These are phyloP conservation scores for Melanocharis versteri DNA, from an alignment of 2,113 vertebrate species.

Conservation along the genomic window DNA sequence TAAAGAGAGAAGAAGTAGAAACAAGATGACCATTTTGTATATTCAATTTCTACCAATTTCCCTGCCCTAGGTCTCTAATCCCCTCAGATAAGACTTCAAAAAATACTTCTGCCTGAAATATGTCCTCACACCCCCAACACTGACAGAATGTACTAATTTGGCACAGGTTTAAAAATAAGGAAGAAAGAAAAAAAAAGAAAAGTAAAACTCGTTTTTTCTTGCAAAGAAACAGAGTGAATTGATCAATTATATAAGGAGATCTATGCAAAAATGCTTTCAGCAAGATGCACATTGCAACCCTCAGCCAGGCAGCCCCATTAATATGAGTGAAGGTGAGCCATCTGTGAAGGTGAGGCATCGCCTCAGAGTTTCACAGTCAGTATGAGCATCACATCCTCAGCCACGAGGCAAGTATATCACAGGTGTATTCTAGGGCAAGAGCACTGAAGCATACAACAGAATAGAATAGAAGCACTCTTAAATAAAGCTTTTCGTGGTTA, in stretches of 20 bases:
- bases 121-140: background rate
- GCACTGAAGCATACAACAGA: background rate
- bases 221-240: background rate
- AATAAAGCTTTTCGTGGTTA: constrained; percentile 20
- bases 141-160: background rate
- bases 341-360: background rate
- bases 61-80: background rate
- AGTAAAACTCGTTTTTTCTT: background rate
- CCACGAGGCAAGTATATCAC: constrained; percentile 26
- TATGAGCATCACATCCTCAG: constrained; percentile 7
- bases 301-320: background rate
- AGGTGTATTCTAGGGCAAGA: constrained; percentile 3
- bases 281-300: background rate
- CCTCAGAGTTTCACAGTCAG: background rate
- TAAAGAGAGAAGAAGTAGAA: background rate
- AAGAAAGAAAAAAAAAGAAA: background rate
- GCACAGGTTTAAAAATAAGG: background rate
- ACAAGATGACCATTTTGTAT: background rate
- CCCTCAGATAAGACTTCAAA: background rate
- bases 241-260: background rate
- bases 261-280: background rate
- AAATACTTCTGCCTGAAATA: background rate
- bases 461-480: background rate
- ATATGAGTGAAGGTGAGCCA: constrained; percentile 5
- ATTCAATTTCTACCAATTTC: background rate